These are phyloP conservation scores for Leptothorax acervorum DNA, from an alignment of 2,888 invertebrate species.

Conservation along the genomic window DNA sequence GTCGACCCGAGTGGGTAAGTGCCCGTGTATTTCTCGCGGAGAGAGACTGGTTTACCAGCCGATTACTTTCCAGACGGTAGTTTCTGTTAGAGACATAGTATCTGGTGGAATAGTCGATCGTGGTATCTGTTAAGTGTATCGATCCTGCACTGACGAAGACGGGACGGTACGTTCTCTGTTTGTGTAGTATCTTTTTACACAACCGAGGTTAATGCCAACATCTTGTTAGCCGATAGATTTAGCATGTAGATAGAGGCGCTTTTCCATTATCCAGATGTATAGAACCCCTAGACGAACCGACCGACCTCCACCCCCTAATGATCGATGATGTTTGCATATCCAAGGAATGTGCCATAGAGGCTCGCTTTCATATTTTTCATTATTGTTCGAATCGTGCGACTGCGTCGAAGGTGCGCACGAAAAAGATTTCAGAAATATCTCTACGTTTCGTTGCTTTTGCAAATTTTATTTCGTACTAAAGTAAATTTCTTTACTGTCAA, in stretches of 20 bases:
- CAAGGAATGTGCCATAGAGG: conserved; percentile 62
- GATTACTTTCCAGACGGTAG: conserved; percentile 61
- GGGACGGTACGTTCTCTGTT: conserved; percentile 62
- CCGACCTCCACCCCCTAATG: conserved; percentile 10
- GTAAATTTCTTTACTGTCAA: neutral
- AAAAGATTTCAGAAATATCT: neutral
- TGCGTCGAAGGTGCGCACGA: conserved; percentile 58
- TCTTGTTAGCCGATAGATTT: conserved; percentile 61
- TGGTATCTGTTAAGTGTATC: conserved; percentile 51
- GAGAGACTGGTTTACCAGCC: conserved; percentile 60
- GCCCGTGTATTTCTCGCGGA: conserved; percentile 76
- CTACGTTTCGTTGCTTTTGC: neutral
- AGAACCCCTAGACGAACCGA: conserved; percentile 41
- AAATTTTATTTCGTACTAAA: neutral
- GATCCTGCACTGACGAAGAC: conserved; percentile 57
- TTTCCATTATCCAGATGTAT: conserved; percentile 49
- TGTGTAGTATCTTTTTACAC: conserved; percentile 55
- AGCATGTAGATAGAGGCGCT: conserved; percentile 64
- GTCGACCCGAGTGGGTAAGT: conserved; percentile 84
- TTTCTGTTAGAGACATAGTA: conserved; percentile 62
- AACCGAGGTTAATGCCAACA: conserved; percentile 48
- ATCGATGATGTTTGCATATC: conserved; percentile 60
- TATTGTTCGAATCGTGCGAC: conserved; percentile 26
- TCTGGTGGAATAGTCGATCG: conserved; percentile 53
- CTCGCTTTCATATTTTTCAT: conserved; percentile 59